Conservation (phyloP, 1,140 invertebrate genomes). For the Uloborus diversus region DNA sequence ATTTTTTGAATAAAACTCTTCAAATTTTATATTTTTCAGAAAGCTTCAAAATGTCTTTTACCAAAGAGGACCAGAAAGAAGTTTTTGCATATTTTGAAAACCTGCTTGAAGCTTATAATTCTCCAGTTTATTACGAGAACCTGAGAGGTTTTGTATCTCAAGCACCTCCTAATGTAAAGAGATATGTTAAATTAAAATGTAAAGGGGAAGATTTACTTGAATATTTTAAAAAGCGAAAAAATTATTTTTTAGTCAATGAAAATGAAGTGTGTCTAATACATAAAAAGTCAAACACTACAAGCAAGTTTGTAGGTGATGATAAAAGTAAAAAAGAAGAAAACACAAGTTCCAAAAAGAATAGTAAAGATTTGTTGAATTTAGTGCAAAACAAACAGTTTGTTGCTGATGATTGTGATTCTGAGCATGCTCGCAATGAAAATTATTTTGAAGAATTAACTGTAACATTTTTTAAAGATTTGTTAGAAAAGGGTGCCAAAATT, state of each 20-base stretch:
- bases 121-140: background rate
- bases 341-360: background rate
- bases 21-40: too few relatives aligned
- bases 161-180: background rate
- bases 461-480: background rate
- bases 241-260: background rate
- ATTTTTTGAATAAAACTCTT: too few relatives aligned
- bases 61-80: background rate
- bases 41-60: background rate
- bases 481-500: background rate
- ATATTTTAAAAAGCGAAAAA: background rate
- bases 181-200: background rate
- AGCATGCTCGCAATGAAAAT: background rate
- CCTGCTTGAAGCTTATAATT: background rate
- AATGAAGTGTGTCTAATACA: background rate
- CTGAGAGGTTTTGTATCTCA: background rate
- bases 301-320: background rate
- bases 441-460: background rate
- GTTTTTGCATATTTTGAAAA: background rate
- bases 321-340: background rate
- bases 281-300: background rate
- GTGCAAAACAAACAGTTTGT: background rate
- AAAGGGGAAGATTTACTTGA: slow-evolving; percentile 1
- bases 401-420: background rate
- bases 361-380: background rate